phyloP scores from a whole-genome alignment of 2,113 vertebrate species.

The Heterochromis multidens region DNA sequence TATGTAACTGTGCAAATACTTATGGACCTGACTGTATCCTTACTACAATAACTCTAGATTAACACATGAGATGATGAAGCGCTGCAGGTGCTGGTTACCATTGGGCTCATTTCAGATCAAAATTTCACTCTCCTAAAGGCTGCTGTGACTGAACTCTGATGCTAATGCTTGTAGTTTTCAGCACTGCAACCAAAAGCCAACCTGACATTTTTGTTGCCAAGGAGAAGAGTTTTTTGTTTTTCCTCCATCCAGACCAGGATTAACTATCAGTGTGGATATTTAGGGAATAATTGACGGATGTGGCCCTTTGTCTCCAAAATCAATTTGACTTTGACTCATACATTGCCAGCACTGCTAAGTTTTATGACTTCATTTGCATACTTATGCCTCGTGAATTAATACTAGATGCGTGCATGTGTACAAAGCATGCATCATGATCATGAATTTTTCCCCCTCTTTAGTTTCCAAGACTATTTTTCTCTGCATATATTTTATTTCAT shows the following conservation, averaged over 20 bases:
- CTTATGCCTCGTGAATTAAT: slow-evolving; percentile 48
- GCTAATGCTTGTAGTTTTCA: not conserved
- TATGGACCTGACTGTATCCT: not conserved
- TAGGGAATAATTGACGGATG: slow-evolving; percentile 11
- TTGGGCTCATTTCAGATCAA: not conserved
- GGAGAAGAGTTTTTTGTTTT: not conserved
- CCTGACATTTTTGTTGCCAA: not conserved
- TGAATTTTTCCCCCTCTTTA: not conserved
- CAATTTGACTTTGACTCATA: slow-evolving; percentile 22
- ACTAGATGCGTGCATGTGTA: slow-evolving; percentile 6
- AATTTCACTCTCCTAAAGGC: not conserved
- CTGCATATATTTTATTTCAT: slow-evolving; percentile 46
- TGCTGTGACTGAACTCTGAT: not conserved
- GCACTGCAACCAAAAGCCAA: not conserved
- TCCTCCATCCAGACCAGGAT: slow-evolving; percentile 1
- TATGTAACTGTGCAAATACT: not conserved
- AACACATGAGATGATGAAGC: not conserved
- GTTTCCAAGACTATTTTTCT: slow-evolving; percentile 32
- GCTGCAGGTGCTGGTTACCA: not conserved
- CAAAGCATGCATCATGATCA: slow-evolving; percentile 26
- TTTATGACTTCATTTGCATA: slow-evolving; percentile 56
- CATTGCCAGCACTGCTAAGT: slow-evolving; percentile 21
- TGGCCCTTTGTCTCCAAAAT: slow-evolving; percentile 17
- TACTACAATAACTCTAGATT: fast-evolving
- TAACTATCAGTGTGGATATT: slow-evolving; percentile 2